These are phyloP conservation scores for Ephydatia muelleri DNA, from an alignment of 37 sponge, comb jelly and placozoan species.

Conservation along the genomic window DNA sequence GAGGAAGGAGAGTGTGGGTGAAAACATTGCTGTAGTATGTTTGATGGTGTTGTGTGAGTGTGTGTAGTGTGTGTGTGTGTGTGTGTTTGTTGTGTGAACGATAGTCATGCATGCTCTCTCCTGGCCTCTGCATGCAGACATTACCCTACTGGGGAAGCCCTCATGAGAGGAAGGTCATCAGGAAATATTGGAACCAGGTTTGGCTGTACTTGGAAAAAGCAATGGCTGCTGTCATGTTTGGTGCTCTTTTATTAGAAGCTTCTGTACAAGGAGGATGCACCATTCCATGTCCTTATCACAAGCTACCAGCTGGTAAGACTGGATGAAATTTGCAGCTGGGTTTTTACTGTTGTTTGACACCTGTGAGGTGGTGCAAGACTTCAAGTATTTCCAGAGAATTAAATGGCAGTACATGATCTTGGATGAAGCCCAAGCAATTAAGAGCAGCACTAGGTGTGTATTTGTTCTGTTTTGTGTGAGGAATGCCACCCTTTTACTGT, in stretches of 20 bases:
- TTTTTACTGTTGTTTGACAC: no score
- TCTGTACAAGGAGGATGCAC: constrained; percentile 75
- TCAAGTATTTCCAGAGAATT: constrained; percentile 87
- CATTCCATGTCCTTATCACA: constrained; percentile 92
- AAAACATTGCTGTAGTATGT: neutral
- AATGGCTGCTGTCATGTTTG: neutral
- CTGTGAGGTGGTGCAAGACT: constrained; percentile 74
- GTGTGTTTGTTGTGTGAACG: neutral
- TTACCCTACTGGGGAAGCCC: constrained; percentile 96
- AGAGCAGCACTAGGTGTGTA: constrained; percentile 82
- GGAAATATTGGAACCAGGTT: constrained; percentile 93
- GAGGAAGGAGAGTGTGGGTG: neutral
- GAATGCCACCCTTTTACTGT: no score
- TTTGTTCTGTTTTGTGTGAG: neutral
- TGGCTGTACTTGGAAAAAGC: neutral
- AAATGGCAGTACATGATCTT: constrained; percentile 98
- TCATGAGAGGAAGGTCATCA: constrained; percentile 82
- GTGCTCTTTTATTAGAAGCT: constrained; percentile 40
- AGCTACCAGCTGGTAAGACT: constrained; percentile 89
- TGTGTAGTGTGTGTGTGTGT: neutral
- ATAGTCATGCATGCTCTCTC: neutral
- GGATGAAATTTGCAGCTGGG: neutral
- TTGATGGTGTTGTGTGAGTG: neutral
- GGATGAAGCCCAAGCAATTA: constrained; percentile 97
- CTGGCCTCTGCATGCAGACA: constrained; percentile 19